Evolutionary conservation across 2,113 vertebrate genomes (phyloP).

Genomic region (Dascyllus trimaculatus): DNA sequence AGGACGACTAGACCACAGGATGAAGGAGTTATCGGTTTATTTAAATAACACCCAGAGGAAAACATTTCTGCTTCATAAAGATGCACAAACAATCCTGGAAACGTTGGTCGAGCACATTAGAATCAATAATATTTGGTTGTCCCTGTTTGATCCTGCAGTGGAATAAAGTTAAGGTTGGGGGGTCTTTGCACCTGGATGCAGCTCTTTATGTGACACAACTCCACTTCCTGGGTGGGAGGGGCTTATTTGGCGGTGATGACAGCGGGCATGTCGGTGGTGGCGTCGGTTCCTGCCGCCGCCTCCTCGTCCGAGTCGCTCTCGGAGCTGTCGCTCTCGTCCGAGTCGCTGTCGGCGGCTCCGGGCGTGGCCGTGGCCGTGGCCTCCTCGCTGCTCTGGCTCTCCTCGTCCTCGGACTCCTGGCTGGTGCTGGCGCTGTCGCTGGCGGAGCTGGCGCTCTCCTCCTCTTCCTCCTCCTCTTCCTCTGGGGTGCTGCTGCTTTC

Average conservation of each 20-base stretch:
- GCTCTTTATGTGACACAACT: constrained; percentile 35
- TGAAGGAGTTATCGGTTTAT: constrained; percentile 31
- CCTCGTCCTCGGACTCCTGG: constrained; percentile 72
- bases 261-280: constrained; percentile 62
- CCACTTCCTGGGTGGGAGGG: constrained; percentile 5
- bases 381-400: constrained; percentile 84
- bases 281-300: constrained; percentile 5
- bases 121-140: constrained; percentile 44
- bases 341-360: constrained; percentile 75
- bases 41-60: constrained; percentile 38
- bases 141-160: constrained; percentile 51
- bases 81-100: constrained; percentile 62
- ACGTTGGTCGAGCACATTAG: constrained; percentile 46
- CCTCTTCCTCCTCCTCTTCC: constrained; percentile 66
- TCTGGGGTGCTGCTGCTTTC: constrained; percentile 68
- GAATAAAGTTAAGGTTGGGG: constrained; percentile 33
- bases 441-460: constrained; percentile 58
- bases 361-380: constrained; percentile 71
- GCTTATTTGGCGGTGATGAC: constrained; percentile 81
- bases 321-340: constrained; percentile 69
- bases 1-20: constrained; percentile 31
- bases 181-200: constrained; percentile 51
- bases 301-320: constrained; percentile 74
- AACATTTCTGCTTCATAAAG: constrained; percentile 20
- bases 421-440: constrained; percentile 70